Evolutionary conservation across 2,888 invertebrate genomes (phyloP), one percentile per base, ranked within the genome.

Genomic region (Cyclophora albipunctata): DNA sequence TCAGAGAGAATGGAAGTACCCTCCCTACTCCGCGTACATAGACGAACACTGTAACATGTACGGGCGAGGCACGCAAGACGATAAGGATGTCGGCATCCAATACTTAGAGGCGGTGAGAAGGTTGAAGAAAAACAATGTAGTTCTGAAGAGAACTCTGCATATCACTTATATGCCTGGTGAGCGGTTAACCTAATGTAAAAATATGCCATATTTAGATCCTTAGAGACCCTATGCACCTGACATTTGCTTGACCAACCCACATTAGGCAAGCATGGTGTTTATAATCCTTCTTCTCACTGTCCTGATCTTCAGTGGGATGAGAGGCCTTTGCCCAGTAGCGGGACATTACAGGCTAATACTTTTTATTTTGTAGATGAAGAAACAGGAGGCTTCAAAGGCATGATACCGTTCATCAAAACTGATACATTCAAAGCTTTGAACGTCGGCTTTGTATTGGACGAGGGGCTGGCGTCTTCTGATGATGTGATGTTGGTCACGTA

Each of bases 41-140:
- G 96, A 96, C 65, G 91, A 91, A 2, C 84, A 94, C 42, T 97
- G 97, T 0, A 91, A 96, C 60, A 95, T 97, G 61, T 96, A 90
- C 75, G 96, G 93, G 0, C 90, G 96, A 46, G 97, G 97, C 3
- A 83, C 95, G 0, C 95, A 96, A 77, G 97, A 97, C 71, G 95
- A 94, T 90, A 95, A 94, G 75, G 91, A 91, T 66, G 90, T 81
- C 0, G 69, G 65, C 0, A 76, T 83, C 33, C 80, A 82, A 52
- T 83, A 84, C 57, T 48, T 82, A 4, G 83, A 85, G 54, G 85
- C 79, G 5, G 64, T 85, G 1, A 65, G 74, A 7, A 68, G 54
- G 45, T 54, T 85, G 2, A 76, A 63, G 47, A 48, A 65, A 2
- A 59, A 72, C 7, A 79, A 80, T 42, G 58, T 73, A 2, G 72